Evolutionary conservation across 2,888 invertebrate genomes (phyloP).

Genomic region (Aphidius colemani): DNA sequence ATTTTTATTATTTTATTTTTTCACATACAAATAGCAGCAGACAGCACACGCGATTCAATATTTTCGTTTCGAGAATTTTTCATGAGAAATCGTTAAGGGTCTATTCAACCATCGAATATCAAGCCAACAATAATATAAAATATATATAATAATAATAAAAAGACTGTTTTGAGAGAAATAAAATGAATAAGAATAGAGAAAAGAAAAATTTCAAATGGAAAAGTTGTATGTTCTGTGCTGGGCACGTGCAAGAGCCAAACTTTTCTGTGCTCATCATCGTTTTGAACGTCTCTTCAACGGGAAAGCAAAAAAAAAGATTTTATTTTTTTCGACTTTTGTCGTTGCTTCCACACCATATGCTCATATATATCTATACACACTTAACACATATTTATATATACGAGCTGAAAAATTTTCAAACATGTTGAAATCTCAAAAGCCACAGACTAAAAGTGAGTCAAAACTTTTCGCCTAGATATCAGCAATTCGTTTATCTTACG

Average conservation of each 20-base stretch:
- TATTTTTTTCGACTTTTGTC: too few relatives aligned
- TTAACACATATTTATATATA: slow-evolving; percentile 16
- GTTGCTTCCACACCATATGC: too few relatives aligned
- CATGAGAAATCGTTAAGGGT: slow-evolving; percentile 34
- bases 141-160: slow-evolving; percentile 13
- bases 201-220: slow-evolving; percentile 15
- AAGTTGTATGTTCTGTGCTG: slow-evolving; percentile 10
- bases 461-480: slow-evolving; percentile 26
- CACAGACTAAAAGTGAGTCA: slow-evolving; percentile 16
- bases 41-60: neutral
- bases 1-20: too few relatives aligned
- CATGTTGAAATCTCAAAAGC: slow-evolving; percentile 12
- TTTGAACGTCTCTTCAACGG: slow-evolving; percentile 20
- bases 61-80: slow-evolving; percentile 19
- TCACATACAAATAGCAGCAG: too few relatives aligned
- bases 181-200: slow-evolving; percentile 17
- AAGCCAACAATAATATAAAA: neutral
- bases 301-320: neutral
- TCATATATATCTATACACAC: slow-evolving; percentile 15
- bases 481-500: slow-evolving; percentile 9
- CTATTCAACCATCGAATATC: slow-evolving; percentile 33
- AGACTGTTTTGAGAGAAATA: slow-evolving; percentile 3
- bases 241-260: slow-evolving; percentile 21
- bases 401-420: neutral
- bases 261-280: slow-evolving; percentile 24